Evolutionary conservation across 2,113 vertebrate species (phyloP).

Genomic region (Tetrax tetrax): DNA sequence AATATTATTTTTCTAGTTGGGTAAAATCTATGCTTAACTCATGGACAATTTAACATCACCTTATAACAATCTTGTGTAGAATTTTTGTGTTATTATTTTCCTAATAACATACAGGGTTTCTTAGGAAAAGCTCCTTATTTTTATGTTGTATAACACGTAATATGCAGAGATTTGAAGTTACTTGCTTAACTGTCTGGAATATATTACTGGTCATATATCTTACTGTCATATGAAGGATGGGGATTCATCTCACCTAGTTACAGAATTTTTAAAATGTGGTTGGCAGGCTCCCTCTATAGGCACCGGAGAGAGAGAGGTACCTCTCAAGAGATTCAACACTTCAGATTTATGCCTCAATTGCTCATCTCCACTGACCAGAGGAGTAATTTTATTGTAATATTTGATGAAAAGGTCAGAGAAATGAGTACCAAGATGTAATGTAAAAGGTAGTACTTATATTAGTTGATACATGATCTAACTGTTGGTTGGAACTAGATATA

Average conservation of each 20-base stretch:
- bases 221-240: neutral
- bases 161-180: neutral
- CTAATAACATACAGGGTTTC: neutral
- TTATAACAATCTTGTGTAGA: too few species aligned
- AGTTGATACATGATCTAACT: neutral
- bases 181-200: neutral
- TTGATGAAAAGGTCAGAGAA: neutral
- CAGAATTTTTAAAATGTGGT: neutral
- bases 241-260: neutral
- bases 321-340: neutral
- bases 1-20: neutral
- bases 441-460: neutral
- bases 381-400: neutral
- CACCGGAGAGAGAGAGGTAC: fast-evolving
- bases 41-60: neutral
- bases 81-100: neutral
- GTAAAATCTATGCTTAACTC: neutral
- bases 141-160: neutral
- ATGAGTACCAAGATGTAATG: neutral
- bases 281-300: neutral
- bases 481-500: neutral
- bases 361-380: neutral
- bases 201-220: neutral
- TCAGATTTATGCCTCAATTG: neutral
- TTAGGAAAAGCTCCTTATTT: neutral